phyloP scores from a whole-genome alignment of 1,140 invertebrate species.

The Cecropterus lyciades region DNA sequence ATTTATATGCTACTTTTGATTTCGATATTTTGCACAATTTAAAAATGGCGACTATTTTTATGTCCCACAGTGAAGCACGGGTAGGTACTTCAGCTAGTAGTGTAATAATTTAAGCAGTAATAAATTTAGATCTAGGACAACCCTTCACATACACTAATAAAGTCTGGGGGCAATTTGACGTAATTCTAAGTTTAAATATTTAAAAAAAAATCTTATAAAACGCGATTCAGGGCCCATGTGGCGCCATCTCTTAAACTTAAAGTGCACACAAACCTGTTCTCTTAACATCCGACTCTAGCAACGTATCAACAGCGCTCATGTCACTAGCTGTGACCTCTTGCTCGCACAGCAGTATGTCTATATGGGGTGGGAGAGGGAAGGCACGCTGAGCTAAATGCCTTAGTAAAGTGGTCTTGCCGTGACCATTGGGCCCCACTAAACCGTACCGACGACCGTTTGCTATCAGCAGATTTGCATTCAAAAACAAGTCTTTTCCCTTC shows the following conservation, averaged over 20 bases:
- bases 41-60: too few relatives aligned
- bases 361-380: constrained; percentile 97
- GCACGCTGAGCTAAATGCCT: constrained; percentile 94
- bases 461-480: constrained; percentile 97
- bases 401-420: constrained; percentile 99
- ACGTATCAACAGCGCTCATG: constrained; percentile 95
- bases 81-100: too few relatives aligned
- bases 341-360: constrained; percentile 99
- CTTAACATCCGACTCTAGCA: constrained; percentile 96
- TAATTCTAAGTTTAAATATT: too few relatives aligned
- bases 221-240: background rate
- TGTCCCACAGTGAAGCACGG: too few relatives aligned
- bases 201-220: too few relatives aligned
- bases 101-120: too few relatives aligned
- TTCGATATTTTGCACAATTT: too few relatives aligned
- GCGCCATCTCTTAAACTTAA: background rate
- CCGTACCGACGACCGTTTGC: constrained; percentile 98
- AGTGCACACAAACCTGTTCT: constrained; percentile 84
- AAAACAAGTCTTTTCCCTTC: constrained; percentile 98
- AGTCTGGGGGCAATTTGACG: too few relatives aligned
- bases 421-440: constrained; percentile 99
- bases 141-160: too few relatives aligned
- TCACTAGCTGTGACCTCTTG: constrained; percentile 98
- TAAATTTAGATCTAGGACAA: too few relatives aligned
- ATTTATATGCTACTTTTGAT: too few relatives aligned